These are phyloP conservation scores for Azemiops feae DNA, from an alignment of 2,113 vertebrate species.

Conservation along the genomic window DNA sequence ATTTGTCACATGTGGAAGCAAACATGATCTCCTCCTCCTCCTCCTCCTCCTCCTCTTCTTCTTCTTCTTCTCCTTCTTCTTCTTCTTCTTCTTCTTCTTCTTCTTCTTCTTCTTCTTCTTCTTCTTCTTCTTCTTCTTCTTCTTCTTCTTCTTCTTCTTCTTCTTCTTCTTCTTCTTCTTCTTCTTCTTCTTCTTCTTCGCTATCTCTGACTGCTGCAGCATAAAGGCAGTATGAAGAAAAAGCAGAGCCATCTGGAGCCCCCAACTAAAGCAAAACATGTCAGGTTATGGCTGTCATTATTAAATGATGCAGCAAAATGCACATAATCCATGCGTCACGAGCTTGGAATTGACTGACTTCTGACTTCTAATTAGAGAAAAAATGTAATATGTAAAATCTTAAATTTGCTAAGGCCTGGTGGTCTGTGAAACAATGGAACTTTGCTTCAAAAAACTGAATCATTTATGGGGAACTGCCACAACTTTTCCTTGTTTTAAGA, in stretches of 20 bases:
- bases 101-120: no score
- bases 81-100: background rate
- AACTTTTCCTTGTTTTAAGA: background rate
- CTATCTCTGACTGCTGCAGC: background rate
- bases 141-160: background rate
- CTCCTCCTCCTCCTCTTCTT: no score
- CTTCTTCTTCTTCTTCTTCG: background rate
- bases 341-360: slow-evolving; percentile 23
- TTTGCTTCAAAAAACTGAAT: background rate
- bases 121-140: no score
- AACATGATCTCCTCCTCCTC: background rate
- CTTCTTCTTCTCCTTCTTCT: no score
- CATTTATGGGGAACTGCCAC: background rate
- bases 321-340: slow-evolving; percentile 25
- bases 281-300: slow-evolving; percentile 28
- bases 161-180: no score
- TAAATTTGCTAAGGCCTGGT: slow-evolving; percentile 4
- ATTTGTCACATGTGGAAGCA: background rate
- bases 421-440: background rate
- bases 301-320: slow-evolving; percentile 32
- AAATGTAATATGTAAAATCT: slow-evolving; percentile 9
- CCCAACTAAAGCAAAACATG: slow-evolving; percentile 23
- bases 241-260: slow-evolving; percentile 25
- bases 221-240: slow-evolving; percentile 10
- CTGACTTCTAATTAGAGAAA: slow-evolving; percentile 26